Conservation (phyloP, 2,797 vertebrate genomes). For the Danio tinwini region DNA sequence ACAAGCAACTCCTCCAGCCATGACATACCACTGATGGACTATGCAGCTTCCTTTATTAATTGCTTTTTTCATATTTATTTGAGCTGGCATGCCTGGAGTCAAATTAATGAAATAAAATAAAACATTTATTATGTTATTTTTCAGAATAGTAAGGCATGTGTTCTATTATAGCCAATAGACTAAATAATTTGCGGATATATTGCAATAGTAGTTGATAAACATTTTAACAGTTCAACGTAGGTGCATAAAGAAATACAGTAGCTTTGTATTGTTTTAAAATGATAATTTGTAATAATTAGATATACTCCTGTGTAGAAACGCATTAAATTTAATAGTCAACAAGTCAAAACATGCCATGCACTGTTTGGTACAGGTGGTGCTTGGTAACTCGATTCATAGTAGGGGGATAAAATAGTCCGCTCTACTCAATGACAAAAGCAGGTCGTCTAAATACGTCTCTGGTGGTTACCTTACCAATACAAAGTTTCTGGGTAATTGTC, state of each 20-base stretch:
- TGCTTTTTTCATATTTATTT: not conserved
- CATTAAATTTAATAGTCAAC: not conserved
- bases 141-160: not conserved
- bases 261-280: not conserved
- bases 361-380: constrained; percentile 18
- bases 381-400: constrained; percentile 23
- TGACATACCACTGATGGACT: not conserved
- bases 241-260: not conserved
- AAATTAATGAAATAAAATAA: not conserved
- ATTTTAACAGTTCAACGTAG: too few species aligned
- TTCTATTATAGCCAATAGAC: not conserved
- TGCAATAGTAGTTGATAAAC: too few species aligned
- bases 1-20: not conserved
- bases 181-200: too few species aligned
- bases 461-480: constrained; percentile 50
- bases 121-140: not conserved
- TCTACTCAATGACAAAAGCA: constrained; percentile 15
- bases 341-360: constrained; percentile 27
- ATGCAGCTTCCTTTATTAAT: not conserved
- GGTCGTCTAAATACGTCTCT: constrained; percentile 6
- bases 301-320: not conserved
- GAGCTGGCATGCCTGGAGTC: not conserved
- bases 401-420: too few species aligned
- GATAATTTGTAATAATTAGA: too few species aligned
- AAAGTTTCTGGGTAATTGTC: constrained; percentile 35